Base-by-base conservation (phyloP, 2,888 invertebrate species). In the Formica aserva region DNA sequence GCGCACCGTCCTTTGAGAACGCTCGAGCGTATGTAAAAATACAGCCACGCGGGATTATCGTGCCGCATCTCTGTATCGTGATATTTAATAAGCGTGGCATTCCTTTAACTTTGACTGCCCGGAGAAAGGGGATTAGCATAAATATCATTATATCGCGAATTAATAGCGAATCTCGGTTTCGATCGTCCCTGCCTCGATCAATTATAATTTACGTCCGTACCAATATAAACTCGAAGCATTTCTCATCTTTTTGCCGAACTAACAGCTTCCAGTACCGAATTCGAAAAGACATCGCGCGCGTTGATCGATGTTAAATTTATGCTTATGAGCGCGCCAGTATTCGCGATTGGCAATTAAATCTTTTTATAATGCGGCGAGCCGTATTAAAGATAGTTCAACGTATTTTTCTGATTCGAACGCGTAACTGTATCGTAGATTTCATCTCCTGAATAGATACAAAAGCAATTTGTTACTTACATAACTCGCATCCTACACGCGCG, bases 281-380 rank as follows among this genome's bases (percentile, higher is more conserved):
- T 67, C 41, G 41, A 32, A 67, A 67, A 67, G 57, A 22, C 41
- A 57, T 41, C 22, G 15, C 57, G 67, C 67, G 26, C 52, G 22
- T 41, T 77, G 67, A 77, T 77, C 67, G 41, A 78, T 78, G 60
- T 60, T 78, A 26, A 60, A 78, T 78, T 60, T 78, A 78, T 78
- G 78, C 32, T 60, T 60, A 78, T 78, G 69, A 60, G 69, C 60
- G 32, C 18, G 32, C 8, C 45, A 41, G 18, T 45, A 45, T 45
- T 1, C 45, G 13, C 69, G 69, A 78, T 41, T 57, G 57, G 41
- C 57, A 78, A 78, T 78, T 69, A 69, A 32, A 22, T 41, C 32
- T 69, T 45, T 60, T 69, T 60, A n/a, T 76, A 55, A 5, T 35
- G 3, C 41, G 22, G n/a, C 22, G 32, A 45, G 32, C 32, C 41